Percentiles rank a stretch among this genome's conserved stretches.
Evolutionary conservation across 2,888 invertebrate genomes (phyloP).

Genomic region (Ypsolopha scabrella): DNA sequence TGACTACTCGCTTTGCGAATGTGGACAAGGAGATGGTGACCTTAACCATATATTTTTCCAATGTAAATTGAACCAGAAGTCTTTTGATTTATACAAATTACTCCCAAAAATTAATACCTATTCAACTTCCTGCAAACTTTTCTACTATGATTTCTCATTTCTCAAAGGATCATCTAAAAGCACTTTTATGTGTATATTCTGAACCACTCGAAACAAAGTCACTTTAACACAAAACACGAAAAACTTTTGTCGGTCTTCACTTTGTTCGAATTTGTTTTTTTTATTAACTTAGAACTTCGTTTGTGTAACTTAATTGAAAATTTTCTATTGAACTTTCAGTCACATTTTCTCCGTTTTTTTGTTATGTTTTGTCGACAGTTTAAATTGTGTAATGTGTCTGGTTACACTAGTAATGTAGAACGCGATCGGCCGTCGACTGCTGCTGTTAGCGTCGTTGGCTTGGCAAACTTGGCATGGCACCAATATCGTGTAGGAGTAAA

Average conservation of each 20-base stretch:
- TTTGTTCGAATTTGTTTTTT: conserved; percentile 11
- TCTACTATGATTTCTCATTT: too few relatives aligned
- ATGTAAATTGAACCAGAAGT: too few relatives aligned
- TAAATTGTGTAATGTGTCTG: conserved; percentile 18
- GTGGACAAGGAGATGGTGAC: too few relatives aligned
- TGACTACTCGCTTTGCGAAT: too few relatives aligned
- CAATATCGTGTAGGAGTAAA: conserved; percentile 49
- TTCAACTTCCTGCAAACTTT: too few relatives aligned
- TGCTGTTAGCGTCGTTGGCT: conserved; percentile 39
- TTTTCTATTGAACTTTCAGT: conserved; percentile 10
- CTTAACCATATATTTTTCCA: too few relatives aligned
- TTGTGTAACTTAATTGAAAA: neutral
- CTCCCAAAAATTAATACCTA: too few relatives aligned
- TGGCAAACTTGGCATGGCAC: too few relatives aligned
- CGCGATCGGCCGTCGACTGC: conserved; percentile 50
- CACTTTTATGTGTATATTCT: conserved; percentile 35
- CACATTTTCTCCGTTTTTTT: conserved; percentile 17
- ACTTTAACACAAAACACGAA: conserved; percentile 51
- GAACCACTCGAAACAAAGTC: conserved; percentile 29
- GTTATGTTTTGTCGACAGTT: conserved; percentile 26
- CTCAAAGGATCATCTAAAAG: conserved; percentile 26
- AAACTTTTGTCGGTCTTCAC: conserved; percentile 25
- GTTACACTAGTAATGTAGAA: conserved; percentile 24
- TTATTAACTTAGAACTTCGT: neutral
- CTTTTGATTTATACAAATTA: too few relatives aligned